These are phyloP conservation scores for Macroglossus sobrinus DNA, from an alignment of 2,113 vertebrate species.

Conservation along the genomic window DNA sequence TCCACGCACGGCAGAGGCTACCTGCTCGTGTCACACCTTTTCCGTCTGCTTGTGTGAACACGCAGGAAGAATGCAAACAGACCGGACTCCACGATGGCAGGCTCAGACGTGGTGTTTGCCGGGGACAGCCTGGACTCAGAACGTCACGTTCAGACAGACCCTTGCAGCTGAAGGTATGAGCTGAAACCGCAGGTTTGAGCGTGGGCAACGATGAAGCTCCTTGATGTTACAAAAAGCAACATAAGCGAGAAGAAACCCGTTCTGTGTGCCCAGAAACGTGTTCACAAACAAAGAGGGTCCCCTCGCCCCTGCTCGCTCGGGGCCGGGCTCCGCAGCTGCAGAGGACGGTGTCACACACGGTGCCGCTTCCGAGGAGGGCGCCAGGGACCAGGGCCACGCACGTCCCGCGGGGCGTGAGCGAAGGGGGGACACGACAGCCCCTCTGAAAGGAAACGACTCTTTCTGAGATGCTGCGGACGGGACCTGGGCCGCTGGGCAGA, in stretches of 20 bases:
- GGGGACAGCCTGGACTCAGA: not conserved
- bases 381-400: too few relatives aligned
- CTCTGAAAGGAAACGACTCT: not conserved
- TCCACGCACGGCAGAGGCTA: not conserved
- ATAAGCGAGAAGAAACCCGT: not conserved
- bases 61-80: not conserved
- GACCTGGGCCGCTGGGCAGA: too few relatives aligned
- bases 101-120: not conserved
- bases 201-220: not conserved
- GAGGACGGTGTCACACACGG: not conserved
- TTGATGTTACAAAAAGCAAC: not conserved
- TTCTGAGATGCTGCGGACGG: not conserved
- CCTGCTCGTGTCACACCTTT: not conserved
- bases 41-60: not conserved
- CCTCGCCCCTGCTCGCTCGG: not conserved
- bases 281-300: not conserved
- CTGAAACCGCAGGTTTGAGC: not conserved
- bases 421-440: fast-evolving
- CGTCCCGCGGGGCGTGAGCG: fast-evolving
- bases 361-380: not conserved
- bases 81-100: not conserved
- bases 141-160: not conserved
- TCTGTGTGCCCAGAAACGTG: not conserved
- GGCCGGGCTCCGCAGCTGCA: not conserved
- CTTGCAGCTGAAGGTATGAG: not conserved